Conservation (phyloP, 2,888 invertebrate species). For the Sinentomon sp. region DNA sequence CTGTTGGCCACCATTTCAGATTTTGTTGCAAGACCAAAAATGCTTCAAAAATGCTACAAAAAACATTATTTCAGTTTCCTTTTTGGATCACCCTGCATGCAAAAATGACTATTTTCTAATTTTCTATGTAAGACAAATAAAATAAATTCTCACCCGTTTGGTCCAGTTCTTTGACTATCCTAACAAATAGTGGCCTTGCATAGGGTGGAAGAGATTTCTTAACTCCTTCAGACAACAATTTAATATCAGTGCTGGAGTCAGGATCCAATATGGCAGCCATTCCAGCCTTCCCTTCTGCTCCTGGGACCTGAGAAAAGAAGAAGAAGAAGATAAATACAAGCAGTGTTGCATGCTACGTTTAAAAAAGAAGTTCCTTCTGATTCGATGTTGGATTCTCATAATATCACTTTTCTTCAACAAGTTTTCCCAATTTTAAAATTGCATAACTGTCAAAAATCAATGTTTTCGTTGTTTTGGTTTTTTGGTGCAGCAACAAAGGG, state of each 20-base stretch:
- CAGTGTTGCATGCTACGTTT: no score
- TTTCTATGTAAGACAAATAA: background rate
- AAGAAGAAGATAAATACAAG: background rate
- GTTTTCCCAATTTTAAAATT: no score
- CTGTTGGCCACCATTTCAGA: no score
- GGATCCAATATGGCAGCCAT: slow-evolving; percentile 27
- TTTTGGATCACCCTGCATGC: background rate
- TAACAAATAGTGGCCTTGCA: slow-evolving; percentile 27
- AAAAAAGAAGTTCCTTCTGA: no score
- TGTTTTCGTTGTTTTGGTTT: no score
- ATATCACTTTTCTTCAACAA: no score
- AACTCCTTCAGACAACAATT: slow-evolving; percentile 13
- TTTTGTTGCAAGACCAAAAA: no score
- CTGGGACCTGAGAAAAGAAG: slow-evolving; percentile 30
- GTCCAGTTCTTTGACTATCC: slow-evolving; percentile 24
- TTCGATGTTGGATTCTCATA: no score
- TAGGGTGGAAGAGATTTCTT: slow-evolving; percentile 23
- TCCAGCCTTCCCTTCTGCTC: slow-evolving; percentile 32
- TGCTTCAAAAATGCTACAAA: no score
- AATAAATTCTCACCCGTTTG: slow-evolving; percentile 23
- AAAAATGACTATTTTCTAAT: background rate
- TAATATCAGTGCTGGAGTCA: slow-evolving; percentile 16
- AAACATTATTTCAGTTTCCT: slow-evolving; percentile 1
- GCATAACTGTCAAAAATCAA: no score
- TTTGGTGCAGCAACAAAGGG: no score